phyloP scores from a whole-genome alignment of 2,888 invertebrate species.

The Trissolcus brochymenae region DNA sequence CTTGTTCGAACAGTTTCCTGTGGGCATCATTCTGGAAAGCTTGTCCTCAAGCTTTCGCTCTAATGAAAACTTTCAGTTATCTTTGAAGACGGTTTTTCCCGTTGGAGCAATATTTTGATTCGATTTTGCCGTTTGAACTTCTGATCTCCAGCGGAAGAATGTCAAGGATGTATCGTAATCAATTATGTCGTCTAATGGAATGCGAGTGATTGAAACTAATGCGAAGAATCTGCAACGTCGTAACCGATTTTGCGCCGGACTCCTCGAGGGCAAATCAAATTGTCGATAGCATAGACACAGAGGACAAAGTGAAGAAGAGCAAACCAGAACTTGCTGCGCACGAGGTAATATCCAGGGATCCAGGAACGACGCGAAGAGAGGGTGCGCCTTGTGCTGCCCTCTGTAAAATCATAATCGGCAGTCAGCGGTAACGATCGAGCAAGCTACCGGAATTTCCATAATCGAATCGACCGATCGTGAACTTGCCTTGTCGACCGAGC shows the following conservation, averaged over 20 bases:
- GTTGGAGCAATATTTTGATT: too few relatives aligned
- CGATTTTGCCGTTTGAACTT: too few relatives aligned
- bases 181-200: slow-evolving; percentile 26
- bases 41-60: slow-evolving; percentile 6
- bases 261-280: slow-evolving; percentile 28
- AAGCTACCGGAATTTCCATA: slow-evolving; percentile 69
- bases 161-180: slow-evolving; percentile 7
- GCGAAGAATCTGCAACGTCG: slow-evolving; percentile 35
- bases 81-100: too few relatives aligned
- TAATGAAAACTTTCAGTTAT: slow-evolving; percentile 15
- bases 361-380: slow-evolving; percentile 45
- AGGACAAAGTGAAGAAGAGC: slow-evolving; percentile 39
- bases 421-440: slow-evolving; percentile 62
- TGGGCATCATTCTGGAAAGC: slow-evolving; percentile 35
- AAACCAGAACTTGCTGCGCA: slow-evolving; percentile 30
- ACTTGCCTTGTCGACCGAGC: slow-evolving; percentile 72
- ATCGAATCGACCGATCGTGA: slow-evolving; percentile 69
- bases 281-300: slow-evolving; percentile 33
- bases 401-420: slow-evolving; percentile 58
- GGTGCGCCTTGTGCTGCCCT: slow-evolving; percentile 30
- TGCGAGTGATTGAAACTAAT: slow-evolving; percentile 30
- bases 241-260: slow-evolving; percentile 15
- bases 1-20: too few relatives aligned
- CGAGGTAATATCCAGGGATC: slow-evolving; percentile 52
- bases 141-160: too few relatives aligned